Evolutionary conservation across 2,113 vertebrate genomes (phyloP), one percentile per base, ranked within the genome.

Genomic region (Illadopsis cleaveri): DNA sequence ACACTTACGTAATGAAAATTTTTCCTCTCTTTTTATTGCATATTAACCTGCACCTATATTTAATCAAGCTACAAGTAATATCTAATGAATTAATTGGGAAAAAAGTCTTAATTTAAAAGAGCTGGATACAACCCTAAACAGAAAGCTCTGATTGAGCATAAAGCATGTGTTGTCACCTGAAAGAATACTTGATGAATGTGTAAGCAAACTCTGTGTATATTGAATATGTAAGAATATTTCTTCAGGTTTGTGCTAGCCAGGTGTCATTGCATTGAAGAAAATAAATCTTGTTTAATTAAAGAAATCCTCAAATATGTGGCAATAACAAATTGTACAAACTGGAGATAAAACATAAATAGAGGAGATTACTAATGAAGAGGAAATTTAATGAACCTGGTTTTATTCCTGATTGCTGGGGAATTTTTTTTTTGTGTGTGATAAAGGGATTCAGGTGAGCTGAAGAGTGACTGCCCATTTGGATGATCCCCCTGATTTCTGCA

Each of bases 401-500:
- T 50, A 9, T 44, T 54, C 35, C 27, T 51, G 18, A 10, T 28
- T 40, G 25, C 15, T 31, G 20, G 57, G 28, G n/a, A 28, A 28
- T 22, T 3, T 5, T 54, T 64, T 72, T 20, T 18, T 24, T 50
- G 14, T 30, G 1, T 45, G 17, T 50, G 33, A 11, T 3, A 7
- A 25, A 47, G 21, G 38, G 27, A 24, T 53, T 37, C 11, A 62
- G 14, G 45, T 24, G 48, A 71, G 30, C 42, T 78, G 28, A 45
- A 28, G 24, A 61, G 31, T 0, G 0, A 27, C 17, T 50, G 38
- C 12, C 40, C 5, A 8, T 22, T 24, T 48, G 58, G 21, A 31
- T 0, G 2, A 22, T 22, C 4, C 9, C 22, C 1, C n/a, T n/a
- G n/a, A 3, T n/a, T 78, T 27, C 35, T 51, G 6, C 23, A 38